phyloP scores from a whole-genome alignment of 2,113 vertebrate genomes.

The Thunnus maccoyii region DNA sequence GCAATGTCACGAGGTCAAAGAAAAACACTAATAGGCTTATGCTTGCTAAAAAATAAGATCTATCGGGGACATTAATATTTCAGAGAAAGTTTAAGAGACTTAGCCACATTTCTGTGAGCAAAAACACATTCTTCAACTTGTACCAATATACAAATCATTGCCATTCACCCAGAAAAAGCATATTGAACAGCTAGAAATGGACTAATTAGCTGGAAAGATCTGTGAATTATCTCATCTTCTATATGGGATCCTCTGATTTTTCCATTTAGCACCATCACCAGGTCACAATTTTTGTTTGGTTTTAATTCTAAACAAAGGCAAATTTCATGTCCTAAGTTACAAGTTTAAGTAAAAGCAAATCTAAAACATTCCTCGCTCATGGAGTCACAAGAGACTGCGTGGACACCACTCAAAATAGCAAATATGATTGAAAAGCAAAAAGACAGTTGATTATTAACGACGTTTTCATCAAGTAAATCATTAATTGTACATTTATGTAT shows the following conservation, averaged over 20 bases:
- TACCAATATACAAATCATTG: slow-evolving; percentile 42
- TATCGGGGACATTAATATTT: slow-evolving; percentile 77
- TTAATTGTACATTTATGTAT: neutral
- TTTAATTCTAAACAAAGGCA: neutral
- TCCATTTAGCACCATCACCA: no score
- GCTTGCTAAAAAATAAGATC: slow-evolving; percentile 67
- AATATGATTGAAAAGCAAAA: no score
- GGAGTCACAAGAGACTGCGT: no score
- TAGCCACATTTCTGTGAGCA: slow-evolving; percentile 34
- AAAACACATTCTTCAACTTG: slow-evolving; percentile 47
- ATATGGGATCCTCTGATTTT: no score
- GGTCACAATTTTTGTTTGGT: no score
- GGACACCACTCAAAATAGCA: no score
- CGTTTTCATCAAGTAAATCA: neutral
- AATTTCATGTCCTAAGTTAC: neutral
- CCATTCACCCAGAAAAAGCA: slow-evolving; percentile 42
- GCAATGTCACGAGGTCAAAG: slow-evolving; percentile 71
- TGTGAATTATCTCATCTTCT: no score
- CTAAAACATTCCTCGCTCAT: no score
- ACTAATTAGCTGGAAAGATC: slow-evolving; percentile 43
- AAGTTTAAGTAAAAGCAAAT: neutral
- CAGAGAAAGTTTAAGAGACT: slow-evolving; percentile 68
- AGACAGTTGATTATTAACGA: neutral
- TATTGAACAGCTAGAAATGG: slow-evolving; percentile 22
- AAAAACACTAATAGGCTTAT: slow-evolving; percentile 67